Base-by-base conservation (phyloP, 2,888 invertebrate genomes). In the Nemotelus nigrinus region DNA sequence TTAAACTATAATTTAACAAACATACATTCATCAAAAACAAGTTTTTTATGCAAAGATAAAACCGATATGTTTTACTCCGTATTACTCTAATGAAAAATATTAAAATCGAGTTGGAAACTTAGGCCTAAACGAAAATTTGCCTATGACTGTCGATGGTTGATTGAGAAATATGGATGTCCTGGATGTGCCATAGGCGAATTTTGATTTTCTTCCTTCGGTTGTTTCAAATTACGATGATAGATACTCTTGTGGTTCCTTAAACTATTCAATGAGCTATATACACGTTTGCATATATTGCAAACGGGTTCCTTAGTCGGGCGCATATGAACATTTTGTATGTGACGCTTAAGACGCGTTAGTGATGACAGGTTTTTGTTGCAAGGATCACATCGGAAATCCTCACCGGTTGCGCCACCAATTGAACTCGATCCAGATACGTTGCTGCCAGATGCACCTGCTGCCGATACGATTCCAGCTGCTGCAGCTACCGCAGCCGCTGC, bases 261-360 rank as follows among this genome's bases (percentile, higher is more conserved):
- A 87, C 94, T 95, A 90, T 95, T 95, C 85, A 95, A 91, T 87
- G 95, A 95, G 90, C 95, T 94, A 90, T 95, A 96, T 84, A 95
- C 95, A 87, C 95, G 93, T 88, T 95, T 94, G 91, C 95, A 96
- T 87, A 95, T 94, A 90, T 94, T 95, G 91, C 95, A 96, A 87
- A 95, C 94, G 82, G 95, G 95, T 89, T 94, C 94, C 89, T 95
- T 92, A 87, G 94, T 94, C 84, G 95, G 95, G 85, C 94, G 91
- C 93, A 94, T 94, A 90, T 95, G 95, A 85, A 95, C 95, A 90
- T 95, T 95, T 90, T 95, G 95, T 89, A 94, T 95, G 90, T 95
- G 95, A 85, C 95, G 92, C 91, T 94, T 95, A 90, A 95, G 92
- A 87, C 94, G 92, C 85, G 94, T 94, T 88, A 94, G 90, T 84